Conservation (phyloP, 2,888 invertebrate species). For the Anthrax anthrax region DNA sequence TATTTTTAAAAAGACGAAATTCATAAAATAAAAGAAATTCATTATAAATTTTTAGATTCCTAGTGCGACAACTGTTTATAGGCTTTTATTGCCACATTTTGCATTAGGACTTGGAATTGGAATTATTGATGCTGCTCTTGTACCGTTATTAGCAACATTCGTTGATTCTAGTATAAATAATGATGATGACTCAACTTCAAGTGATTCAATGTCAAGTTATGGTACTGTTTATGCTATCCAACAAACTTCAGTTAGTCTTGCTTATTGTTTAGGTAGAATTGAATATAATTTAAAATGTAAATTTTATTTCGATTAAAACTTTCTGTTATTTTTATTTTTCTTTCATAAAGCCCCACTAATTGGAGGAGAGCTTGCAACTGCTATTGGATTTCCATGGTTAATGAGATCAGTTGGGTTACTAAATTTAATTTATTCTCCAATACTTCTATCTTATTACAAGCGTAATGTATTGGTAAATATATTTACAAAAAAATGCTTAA, state of each 20-base stretch:
- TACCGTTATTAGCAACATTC: conserved; percentile 59
- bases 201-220: conserved; percentile 41
- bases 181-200: conserved; percentile 18
- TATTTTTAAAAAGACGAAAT: neutral
- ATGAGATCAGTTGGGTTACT: conserved; percentile 55
- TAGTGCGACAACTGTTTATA: conserved; percentile 42
- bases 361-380: conserved; percentile 54
- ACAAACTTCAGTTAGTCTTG: conserved; percentile 66
- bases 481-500: too few relatives aligned
- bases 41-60: conserved; percentile 41
- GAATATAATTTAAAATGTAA: too few relatives aligned
- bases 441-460: conserved; percentile 37
- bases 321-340: neutral
- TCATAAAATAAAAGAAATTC: too few relatives aligned
- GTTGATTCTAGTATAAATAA: conserved; percentile 38
- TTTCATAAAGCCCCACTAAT: conserved; percentile 50
- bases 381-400: conserved; percentile 58
- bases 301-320: too few relatives aligned
- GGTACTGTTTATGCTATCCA: conserved; percentile 72
- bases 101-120: conserved; percentile 67
- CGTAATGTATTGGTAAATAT: conserved; percentile 26
- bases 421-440: conserved; percentile 54
- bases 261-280: conserved; percentile 54
- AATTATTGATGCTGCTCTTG: conserved; percentile 63
- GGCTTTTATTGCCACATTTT: conserved; percentile 61